Evolutionary conservation across 2,888 invertebrate species (phyloP).

Genomic region (Carcina quercana): DNA sequence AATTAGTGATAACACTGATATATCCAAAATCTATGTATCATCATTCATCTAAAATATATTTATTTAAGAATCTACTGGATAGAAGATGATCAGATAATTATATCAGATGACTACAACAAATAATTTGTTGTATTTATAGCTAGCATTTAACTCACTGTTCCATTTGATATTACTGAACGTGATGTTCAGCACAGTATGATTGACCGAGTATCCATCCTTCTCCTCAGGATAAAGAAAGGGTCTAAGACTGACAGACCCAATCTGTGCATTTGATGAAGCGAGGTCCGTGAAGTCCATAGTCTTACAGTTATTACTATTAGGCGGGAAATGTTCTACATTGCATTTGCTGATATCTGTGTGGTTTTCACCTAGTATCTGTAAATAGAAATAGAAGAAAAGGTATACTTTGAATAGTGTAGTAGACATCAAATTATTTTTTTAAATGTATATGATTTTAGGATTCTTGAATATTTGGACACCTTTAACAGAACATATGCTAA

Average conservation of each 20-base stretch:
- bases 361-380: constrained; percentile 41
- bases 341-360: constrained; percentile 42
- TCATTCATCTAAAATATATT: too few species aligned
- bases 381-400: constrained; percentile 3
- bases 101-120: neutral
- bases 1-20: too few species aligned
- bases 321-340: constrained; percentile 44
- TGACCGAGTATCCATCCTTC: constrained; percentile 18
- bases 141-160: constrained; percentile 52
- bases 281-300: constrained; percentile 53
- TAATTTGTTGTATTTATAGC: neutral
- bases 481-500: too few species aligned
- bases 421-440: too few species aligned
- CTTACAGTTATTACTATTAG: constrained; percentile 48
- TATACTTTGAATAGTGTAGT: neutral
- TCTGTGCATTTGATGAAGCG: constrained; percentile 41
- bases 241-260: constrained; percentile 55
- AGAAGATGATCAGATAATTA: neutral
- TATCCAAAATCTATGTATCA: too few species aligned
- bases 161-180: constrained; percentile 65
- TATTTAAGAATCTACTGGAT: neutral
- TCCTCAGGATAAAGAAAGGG: constrained; percentile 38
- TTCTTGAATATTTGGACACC: too few species aligned
- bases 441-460: too few species aligned
- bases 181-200: constrained; percentile 58